phyloP scores from a whole-genome alignment of 1,140 invertebrate species.

The Drosophila lini region DNA sequence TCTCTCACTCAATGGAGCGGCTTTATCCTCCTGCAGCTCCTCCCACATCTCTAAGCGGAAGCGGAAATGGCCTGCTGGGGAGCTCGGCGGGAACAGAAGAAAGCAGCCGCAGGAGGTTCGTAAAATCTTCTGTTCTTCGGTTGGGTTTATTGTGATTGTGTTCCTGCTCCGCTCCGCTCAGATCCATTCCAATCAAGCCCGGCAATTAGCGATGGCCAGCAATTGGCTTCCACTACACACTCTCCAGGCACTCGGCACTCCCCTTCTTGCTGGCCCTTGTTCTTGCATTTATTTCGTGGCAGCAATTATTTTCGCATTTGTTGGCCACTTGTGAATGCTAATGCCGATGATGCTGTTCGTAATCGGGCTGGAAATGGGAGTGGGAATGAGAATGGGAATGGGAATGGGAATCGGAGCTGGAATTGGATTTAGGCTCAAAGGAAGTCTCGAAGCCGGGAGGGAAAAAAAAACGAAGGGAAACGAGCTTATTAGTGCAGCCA shows the following conservation, averaged over 20 bases:
- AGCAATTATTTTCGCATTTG: conserved; percentile 82
- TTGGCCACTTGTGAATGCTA: conserved; percentile 77
- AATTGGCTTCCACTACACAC: conserved; percentile 1
- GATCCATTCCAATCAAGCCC: conserved; percentile 58
- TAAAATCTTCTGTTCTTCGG: conserved; percentile 31
- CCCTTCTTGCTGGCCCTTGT: neutral
- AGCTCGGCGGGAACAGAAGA: conserved; percentile 22
- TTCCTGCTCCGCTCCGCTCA: conserved; percentile 4
- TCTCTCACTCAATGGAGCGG: conserved; percentile 8
- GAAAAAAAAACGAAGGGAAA: conserved; percentile 19
- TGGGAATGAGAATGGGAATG: neutral
- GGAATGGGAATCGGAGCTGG: conserved; percentile 7
- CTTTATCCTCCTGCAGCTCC: conserved; percentile 3
- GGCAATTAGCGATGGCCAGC: conserved; percentile 62
- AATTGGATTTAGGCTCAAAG: conserved; percentile 7
- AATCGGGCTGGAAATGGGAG: conserved; percentile 7
- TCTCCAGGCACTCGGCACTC: neutral
- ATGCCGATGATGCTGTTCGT: conserved; percentile 41
- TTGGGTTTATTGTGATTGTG: conserved; percentile 56
- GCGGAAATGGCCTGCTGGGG: conserved; percentile 58
- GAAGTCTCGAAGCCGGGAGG: conserved; percentile 1
- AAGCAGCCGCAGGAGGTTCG: conserved; percentile 31
- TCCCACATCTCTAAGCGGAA: conserved; percentile 54
- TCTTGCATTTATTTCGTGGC: conserved; percentile 51
- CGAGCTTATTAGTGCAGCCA: conserved; percentile 78